Conservation (phyloP, 1,140 invertebrate genomes). For the Bradysia coprophila region DNA sequence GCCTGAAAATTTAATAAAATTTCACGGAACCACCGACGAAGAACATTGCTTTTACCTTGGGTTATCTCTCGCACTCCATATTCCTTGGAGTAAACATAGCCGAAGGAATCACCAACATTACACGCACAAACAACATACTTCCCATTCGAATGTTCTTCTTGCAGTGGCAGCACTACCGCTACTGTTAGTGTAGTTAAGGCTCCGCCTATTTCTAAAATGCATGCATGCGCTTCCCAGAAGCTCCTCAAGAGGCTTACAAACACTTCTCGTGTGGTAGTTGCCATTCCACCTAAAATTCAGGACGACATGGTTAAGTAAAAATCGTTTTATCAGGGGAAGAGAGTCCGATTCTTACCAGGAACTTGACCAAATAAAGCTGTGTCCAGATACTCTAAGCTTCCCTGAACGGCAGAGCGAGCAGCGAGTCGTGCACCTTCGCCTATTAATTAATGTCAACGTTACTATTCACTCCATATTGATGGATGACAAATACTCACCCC, state of each 20-base stretch:
- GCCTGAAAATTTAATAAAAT: constrained; percentile 25
- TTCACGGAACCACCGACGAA: not conserved
- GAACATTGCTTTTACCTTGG: constrained; percentile 30
- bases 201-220: constrained; percentile 73
- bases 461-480: not conserved
- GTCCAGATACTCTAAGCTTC: constrained; percentile 70
- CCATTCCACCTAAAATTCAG: constrained; percentile 13
- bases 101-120: constrained; percentile 81
- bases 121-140: constrained; percentile 71
- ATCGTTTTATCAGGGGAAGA: not conserved
- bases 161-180: constrained; percentile 50
- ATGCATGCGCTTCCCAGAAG: constrained; percentile 72
- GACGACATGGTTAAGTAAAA: too few species aligned
- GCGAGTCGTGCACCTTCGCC: constrained; percentile 70
- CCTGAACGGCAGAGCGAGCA: constrained; percentile 75
- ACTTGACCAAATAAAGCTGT: constrained; percentile 43
- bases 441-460: constrained; percentile 9
- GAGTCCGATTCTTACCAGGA: constrained; percentile 11
- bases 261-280: constrained; percentile 34
- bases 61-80: constrained; percentile 55
- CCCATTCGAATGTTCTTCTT: constrained; percentile 9
- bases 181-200: constrained; percentile 74
- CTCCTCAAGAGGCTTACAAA: constrained; percentile 63
- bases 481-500: constrained; percentile 42
- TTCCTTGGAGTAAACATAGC: constrained; percentile 67